phyloP scores from a whole-genome alignment of 2,113 vertebrate species.

The Capricornis sumatraensis region DNA sequence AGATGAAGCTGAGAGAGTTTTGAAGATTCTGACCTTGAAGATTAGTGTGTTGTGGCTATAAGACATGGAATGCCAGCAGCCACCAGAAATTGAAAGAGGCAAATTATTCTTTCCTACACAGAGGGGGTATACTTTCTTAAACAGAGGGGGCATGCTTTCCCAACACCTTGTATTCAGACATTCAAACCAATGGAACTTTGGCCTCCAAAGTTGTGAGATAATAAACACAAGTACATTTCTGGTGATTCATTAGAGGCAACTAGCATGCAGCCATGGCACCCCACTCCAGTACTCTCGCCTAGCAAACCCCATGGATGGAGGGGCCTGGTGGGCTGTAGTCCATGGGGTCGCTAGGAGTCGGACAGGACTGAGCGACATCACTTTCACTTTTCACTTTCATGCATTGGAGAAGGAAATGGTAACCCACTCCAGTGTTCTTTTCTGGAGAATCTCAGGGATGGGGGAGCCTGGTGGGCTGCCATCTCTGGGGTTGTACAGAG shows the following conservation, averaged over 20 bases:
- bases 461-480: too few relatives aligned
- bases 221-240: not conserved
- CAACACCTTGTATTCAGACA: not conserved
- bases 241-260: not conserved
- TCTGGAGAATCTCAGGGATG: too few relatives aligned
- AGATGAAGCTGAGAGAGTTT: not conserved
- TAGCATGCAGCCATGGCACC: not conserved
- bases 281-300: too few relatives aligned
- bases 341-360: rapidly evolving
- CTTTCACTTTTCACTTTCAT: too few relatives aligned
- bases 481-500: too few relatives aligned
- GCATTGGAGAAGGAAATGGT: too few relatives aligned
- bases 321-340: too few relatives aligned
- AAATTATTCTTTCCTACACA: not conserved
- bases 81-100: not conserved
- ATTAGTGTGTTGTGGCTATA: not conserved
- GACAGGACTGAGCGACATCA: rapidly evolving
- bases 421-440: too few relatives aligned
- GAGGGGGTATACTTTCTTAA: not conserved
- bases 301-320: too few relatives aligned
- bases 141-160: not conserved
- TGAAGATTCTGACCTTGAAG: not conserved
- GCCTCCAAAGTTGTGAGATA: not conserved
- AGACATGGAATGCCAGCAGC: not conserved
- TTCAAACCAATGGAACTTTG: not conserved